Base-by-base conservation (phyloP, 1,140 invertebrate genomes). In the Neocloeon triangulifer region DNA sequence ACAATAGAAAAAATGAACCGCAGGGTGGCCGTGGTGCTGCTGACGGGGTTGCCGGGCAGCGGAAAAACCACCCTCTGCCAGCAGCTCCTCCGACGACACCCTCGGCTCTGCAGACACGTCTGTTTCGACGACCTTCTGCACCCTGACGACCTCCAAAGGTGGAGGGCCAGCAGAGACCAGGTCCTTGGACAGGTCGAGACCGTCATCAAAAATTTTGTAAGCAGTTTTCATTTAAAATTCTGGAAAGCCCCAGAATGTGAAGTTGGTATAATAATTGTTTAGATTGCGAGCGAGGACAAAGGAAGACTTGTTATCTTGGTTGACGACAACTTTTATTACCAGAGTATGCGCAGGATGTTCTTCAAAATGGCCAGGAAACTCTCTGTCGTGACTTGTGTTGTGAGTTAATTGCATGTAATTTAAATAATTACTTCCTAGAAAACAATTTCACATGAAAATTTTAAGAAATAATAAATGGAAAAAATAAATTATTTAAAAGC, bases 251-350 rank as follows among this genome's bases (percentile, higher is more conserved):
- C n/a, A n/a, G n/a, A n/a, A n/a, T n/a, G n/a, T n/a, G n/a, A n/a
- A n/a, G n/a, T n/a, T n/a, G n/a, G n/a, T n/a, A n/a, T n/a, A n/a
- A n/a, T n/a, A n/a, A n/a, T n/a, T n/a, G n/a, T n/a, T n/a, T n/a
- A n/a, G n/a, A n/a, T n/a, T n/a, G n/a, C n/a, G n/a, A n/a, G n/a
- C n/a, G n/a, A n/a, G n/a, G 3, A n/a, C 9, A 17, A 29, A 16
- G 13, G 19, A 29, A 14, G 15, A 16, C 9, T 29, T 14, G 2
- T 29, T 2, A 3, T 29, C 9, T 29, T 14, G 15, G 27, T 29
- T 3, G 27, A 29, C 19, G 27, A 29, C 19, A 29, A 29, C 19
- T 29, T n/a, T 29, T 29, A 29, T 9, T 29, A 29, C 19, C 10
- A 16, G 3, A 29, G 27, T 14, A 29, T 29, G 27, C 2, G 27